A percentile compares a stretch with the other conserved stretches of the same genome.
phyloP scores from a whole-genome alignment of 2,113 vertebrate species.

The Hucho hucho region DNA sequence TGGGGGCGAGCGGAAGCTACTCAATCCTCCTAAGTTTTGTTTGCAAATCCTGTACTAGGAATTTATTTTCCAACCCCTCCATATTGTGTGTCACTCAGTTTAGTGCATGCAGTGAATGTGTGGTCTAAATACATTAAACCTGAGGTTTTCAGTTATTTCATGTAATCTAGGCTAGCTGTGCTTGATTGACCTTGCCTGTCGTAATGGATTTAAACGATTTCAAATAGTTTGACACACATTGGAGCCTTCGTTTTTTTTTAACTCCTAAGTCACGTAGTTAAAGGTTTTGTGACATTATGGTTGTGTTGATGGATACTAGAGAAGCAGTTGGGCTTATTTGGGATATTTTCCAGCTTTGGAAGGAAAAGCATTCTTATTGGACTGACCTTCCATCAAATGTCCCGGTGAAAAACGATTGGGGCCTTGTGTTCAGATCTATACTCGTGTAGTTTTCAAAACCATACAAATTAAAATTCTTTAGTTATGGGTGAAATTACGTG shows the following conservation, averaged over 20 bases:
- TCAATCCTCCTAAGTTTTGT: slow-evolving; percentile 16
- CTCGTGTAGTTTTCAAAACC: neutral
- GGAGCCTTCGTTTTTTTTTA: too few species aligned
- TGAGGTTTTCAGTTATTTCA: too few species aligned
- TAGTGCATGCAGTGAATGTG: neutral
- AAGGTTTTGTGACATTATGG: too few species aligned
- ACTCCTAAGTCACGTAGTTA: too few species aligned
- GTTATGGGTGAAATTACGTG: neutral
- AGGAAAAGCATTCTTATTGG: neutral
- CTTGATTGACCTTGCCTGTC: neutral
- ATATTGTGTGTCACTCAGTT: neutral
- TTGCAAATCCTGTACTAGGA: slow-evolving; percentile 24
- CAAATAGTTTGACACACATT: too few species aligned
- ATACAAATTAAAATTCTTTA: neutral
- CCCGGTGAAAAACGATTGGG: too few species aligned
- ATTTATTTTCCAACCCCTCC: slow-evolving; percentile 8
- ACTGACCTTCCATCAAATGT: neutral
- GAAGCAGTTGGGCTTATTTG: too few species aligned
- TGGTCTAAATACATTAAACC: neutral
- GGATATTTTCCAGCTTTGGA: too few species aligned
- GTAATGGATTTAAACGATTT: too few species aligned
- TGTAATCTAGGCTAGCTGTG: neutral
- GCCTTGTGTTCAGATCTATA: neutral
- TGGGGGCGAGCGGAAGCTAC: slow-evolving; percentile 33
- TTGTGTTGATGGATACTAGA: too few species aligned